Conservation (phyloP, 2,797 vertebrate genomes). For the Melanotaenia parkinsoni region DNA sequence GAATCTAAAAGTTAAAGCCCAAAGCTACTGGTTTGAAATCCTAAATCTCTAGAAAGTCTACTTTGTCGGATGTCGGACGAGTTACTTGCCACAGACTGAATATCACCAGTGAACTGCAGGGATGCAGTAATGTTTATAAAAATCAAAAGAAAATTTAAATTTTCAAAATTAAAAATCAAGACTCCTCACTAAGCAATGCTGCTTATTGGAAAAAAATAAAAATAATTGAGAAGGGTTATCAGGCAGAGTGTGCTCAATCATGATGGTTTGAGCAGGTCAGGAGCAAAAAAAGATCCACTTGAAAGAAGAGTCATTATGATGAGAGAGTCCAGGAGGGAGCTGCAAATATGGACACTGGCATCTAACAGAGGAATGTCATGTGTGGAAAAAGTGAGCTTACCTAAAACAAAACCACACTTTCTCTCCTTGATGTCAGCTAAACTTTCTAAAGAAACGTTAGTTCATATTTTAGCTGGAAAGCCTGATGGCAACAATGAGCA, state of each 20-base stretch:
- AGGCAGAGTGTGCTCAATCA: slow-evolving; percentile 2
- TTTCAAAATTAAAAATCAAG: neutral
- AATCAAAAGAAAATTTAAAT: neutral
- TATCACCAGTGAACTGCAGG: slow-evolving; percentile 18
- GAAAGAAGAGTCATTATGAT: neutral
- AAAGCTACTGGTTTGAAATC: slow-evolving; percentile 20
- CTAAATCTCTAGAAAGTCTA: slow-evolving; percentile 7
- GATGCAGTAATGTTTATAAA: neutral
- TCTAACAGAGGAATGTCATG: slow-evolving; percentile 2
- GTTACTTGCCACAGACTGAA: slow-evolving; percentile 16
- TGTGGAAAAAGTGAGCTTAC: neutral
- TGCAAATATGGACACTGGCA: neutral
- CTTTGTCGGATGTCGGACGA: slow-evolving; percentile 1
- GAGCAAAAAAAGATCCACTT: neutral
- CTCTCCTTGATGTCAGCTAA: neutral
- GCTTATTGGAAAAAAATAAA: neutral
- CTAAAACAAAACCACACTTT: neutral
- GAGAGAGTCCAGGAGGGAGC: neutral
- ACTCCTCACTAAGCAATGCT: slow-evolving; percentile 1
- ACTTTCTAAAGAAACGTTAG: neutral
- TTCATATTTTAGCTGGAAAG: neutral
- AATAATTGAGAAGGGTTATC: slow-evolving; percentile 5
- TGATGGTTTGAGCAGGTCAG: neutral
- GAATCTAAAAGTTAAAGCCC: slow-evolving; percentile 35
- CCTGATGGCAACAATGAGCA: neutral